Conservation (phyloP, 2,888 invertebrate genomes). For the Parnassius apollo region DNA sequence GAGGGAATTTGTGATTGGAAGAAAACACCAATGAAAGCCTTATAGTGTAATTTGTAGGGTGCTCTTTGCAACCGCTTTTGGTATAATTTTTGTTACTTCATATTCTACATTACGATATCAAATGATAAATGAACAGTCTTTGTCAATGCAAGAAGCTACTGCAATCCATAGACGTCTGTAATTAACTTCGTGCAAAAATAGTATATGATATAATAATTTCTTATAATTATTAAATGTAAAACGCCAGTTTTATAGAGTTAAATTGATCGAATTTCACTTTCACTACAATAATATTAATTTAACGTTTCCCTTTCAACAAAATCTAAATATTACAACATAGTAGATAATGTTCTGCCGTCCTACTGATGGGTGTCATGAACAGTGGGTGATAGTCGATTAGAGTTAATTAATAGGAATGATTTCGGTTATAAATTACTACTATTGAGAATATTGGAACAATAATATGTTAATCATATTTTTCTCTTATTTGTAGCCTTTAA, state of each 20-base stretch:
- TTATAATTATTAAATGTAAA: too few species aligned
- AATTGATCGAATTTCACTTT: too few species aligned
- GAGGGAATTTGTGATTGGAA: conserved; percentile 11
- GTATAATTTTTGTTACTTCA: too few species aligned
- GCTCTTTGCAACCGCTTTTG: neutral
- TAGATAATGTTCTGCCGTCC: conserved; percentile 9
- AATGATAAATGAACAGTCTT: too few species aligned
- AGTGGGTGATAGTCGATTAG: conserved; percentile 7
- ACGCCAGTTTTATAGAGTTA: too few species aligned
- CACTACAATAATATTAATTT: conserved; percentile 1
- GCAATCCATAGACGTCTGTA: too few species aligned
- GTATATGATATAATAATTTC: too few species aligned
- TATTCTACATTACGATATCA: too few species aligned
- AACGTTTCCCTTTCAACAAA: neutral
- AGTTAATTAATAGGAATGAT: conserved; percentile 25
- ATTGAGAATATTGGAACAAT: conserved; percentile 17
- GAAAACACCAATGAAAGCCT: conserved; percentile 12
- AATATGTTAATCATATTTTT: conserved; percentile 19
- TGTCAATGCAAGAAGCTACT: too few species aligned
- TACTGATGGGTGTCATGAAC: conserved; percentile 19
- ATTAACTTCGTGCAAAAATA: too few species aligned
- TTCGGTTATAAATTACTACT: conserved; percentile 21
- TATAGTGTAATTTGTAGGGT: conserved; percentile 3
- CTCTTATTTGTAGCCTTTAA: neutral
- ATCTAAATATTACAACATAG: conserved; percentile 3